phyloP scores from a whole-genome alignment of 2,888 invertebrate genomes.

The Pyrochroa serraticornis region DNA sequence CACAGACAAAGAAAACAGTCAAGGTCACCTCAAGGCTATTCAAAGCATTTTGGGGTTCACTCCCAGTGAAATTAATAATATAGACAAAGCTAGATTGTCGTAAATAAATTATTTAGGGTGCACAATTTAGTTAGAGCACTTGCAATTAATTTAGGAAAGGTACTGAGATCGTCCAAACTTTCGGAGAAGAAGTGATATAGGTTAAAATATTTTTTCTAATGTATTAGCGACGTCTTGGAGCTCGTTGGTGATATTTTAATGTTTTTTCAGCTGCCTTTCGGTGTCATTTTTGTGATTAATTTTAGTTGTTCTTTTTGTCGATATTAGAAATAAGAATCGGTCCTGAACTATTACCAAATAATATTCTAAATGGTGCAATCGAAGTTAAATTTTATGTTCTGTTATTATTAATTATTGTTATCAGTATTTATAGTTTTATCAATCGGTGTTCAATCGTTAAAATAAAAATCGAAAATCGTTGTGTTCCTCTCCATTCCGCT shows the following conservation, averaged over 20 bases:
- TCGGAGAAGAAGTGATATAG: background rate
- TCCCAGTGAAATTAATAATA: conserved; percentile 79
- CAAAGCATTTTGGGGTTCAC: conserved; percentile 90
- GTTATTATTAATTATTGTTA: conserved; percentile 12
- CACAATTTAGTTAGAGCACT: conserved; percentile 1
- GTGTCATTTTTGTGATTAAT: too few species aligned
- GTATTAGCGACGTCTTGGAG: too few species aligned
- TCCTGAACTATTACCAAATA: conserved; percentile 8
- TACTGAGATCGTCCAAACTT: conserved; percentile 3
- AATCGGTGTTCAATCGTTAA: conserved; percentile 21
- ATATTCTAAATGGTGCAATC: conserved; percentile 16
- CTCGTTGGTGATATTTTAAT: too few species aligned
- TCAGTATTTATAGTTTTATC: conserved; percentile 13
- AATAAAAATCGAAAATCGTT: too few species aligned
- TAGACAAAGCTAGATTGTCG: conserved; percentile 70
- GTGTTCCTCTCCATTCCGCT: too few species aligned
- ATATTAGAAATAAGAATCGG: background rate
- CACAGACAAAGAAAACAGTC: conserved; percentile 86
- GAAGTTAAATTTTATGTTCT: conserved; percentile 5
- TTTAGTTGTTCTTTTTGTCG: too few species aligned
- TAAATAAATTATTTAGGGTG: conserved; percentile 33
- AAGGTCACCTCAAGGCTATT: conserved; percentile 87
- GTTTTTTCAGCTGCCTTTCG: too few species aligned
- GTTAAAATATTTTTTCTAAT: too few species aligned
- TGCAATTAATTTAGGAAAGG: background rate